Evolutionary conservation across 2,113 vertebrate species (phyloP).

Genomic region (Grantiella picta): DNA sequence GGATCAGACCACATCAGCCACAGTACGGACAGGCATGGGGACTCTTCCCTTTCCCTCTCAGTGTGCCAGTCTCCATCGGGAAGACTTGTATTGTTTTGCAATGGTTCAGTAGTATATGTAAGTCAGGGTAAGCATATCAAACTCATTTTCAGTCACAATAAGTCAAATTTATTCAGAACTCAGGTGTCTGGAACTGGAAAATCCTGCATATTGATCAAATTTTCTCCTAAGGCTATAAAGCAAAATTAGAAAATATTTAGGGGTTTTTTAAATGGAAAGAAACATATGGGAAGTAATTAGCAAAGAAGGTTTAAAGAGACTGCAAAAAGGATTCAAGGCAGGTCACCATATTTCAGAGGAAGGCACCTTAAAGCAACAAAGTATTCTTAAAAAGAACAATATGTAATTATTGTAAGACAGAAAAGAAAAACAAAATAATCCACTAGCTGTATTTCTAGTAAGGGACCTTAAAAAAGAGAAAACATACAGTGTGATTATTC

Average conservation of each 20-base stretch:
- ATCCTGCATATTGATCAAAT: background rate
- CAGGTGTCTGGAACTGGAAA: background rate
- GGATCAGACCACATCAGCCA: background rate
- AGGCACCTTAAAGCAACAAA: background rate
- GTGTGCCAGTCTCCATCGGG: fast-evolving
- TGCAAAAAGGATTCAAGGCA: background rate
- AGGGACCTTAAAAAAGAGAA: constrained; percentile 25
- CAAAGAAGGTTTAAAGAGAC: background rate
- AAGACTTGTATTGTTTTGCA: background rate
- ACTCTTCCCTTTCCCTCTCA: background rate
- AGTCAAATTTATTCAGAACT: background rate
- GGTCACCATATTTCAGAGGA: background rate
- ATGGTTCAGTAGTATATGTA: background rate
- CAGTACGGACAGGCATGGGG: background rate
- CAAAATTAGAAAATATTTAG: background rate
- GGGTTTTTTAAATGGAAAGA: background rate
- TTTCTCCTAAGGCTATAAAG: background rate
- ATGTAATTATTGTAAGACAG: background rate
- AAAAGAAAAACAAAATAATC: background rate
- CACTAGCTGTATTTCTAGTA: constrained; percentile 9
- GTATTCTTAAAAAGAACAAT: background rate
- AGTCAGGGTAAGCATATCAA: background rate
- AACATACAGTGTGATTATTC: background rate
- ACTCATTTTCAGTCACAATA: background rate
- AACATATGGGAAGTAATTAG: background rate